A percentile compares a stretch with the other conserved stretches of the same genome.
These are phyloP conservation scores for Ondatra zibethicus DNA, from an alignment of 2,113 vertebrate species.

Conservation along the genomic window DNA sequence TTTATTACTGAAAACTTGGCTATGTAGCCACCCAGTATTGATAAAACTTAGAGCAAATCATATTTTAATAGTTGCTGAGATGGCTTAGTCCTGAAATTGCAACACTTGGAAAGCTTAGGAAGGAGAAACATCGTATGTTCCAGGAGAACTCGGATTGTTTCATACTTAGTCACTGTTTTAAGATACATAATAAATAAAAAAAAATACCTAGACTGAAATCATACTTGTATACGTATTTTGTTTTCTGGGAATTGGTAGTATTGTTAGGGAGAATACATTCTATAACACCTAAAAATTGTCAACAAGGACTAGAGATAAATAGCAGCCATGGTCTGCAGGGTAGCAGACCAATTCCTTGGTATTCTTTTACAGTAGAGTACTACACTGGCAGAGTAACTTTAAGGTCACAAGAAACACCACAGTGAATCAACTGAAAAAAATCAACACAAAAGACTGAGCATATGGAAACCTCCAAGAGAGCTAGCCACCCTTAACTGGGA, in stretches of 20 bases:
- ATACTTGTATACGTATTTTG: background rate
- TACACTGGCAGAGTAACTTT: background rate
- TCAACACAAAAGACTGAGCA: background rate
- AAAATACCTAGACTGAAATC: background rate
- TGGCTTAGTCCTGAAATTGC: background rate
- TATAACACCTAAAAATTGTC: background rate
- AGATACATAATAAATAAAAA: background rate
- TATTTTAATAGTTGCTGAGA: background rate
- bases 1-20: background rate
- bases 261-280: background rate
- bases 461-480: accelerated
- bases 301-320: background rate
- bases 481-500: background rate
- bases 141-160: background rate
- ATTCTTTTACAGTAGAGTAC: background rate
- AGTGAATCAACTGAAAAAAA: background rate
- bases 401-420: background rate
- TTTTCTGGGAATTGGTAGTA: background rate
- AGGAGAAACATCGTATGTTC: background rate
- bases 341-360: background rate
- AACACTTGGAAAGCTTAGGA: background rate
- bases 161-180: background rate
- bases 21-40: background rate
- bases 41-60: background rate
- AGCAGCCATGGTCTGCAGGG: background rate